phyloP scores from a whole-genome alignment of 2,888 invertebrate species.

The Eilema griseolum region DNA sequence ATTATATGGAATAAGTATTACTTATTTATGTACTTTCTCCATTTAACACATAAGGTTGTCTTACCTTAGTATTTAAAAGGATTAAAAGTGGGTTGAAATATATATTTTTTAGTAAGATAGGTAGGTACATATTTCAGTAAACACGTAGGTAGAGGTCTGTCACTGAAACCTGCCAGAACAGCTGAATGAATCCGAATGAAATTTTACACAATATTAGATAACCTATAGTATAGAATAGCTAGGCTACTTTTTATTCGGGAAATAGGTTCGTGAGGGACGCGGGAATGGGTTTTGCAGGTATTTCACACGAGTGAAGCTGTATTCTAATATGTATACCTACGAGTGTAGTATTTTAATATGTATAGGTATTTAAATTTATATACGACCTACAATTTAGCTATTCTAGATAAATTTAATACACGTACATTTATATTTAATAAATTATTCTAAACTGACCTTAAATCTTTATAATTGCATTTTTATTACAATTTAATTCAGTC shows the following conservation, averaged over 20 bases:
- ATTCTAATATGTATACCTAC: too few species aligned
- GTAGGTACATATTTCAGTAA: too few species aligned
- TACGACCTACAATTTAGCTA: conserved; percentile 15
- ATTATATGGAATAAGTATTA: not conserved
- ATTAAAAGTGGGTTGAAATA: not conserved
- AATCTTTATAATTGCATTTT: conserved; percentile 34
- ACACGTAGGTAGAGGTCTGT: too few species aligned
- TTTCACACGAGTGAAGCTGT: too few species aligned
- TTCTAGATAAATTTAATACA: conserved; percentile 24
- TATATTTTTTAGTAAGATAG: too few species aligned
- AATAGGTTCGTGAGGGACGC: too few species aligned
- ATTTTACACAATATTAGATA: not conserved
- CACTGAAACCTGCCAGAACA: too few species aligned
- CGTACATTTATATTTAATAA: conserved; percentile 28
- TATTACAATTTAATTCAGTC: conserved; percentile 40
- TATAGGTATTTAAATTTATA: not conserved
- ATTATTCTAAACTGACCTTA: conserved; percentile 28
- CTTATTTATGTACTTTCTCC: not conserved
- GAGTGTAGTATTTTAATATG: conserved; percentile 1
- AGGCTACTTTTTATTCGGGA: too few species aligned
- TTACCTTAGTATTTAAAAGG: not conserved
- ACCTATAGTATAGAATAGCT: too few species aligned
- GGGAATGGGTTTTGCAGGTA: too few species aligned
- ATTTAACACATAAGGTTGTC: not conserved
- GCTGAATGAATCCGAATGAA: too few species aligned